Evolutionary conservation across 2,888 invertebrate species (phyloP), one percentile per base, ranked within the genome.

Genomic region (Tipula vernalis): DNA sequence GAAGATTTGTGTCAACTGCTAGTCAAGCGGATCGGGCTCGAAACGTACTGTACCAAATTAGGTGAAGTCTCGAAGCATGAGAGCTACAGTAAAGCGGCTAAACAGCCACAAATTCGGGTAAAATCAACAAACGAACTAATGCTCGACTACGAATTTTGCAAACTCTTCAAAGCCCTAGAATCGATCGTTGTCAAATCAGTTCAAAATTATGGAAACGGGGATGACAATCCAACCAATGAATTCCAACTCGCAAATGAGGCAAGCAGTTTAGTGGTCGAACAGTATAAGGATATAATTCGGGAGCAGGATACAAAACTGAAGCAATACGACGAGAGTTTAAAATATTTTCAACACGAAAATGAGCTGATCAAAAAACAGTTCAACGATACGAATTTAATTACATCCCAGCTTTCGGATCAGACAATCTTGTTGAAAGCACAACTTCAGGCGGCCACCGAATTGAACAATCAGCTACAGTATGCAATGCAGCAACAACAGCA

Each of bases 71-170:
- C 96, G 0, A 95, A 96, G 86, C 97, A 97, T 90, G 99, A 99
- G 92, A 94, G 95, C 83, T 99, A 99, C 92, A 96, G 96, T 87
- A 94, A 95, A 89, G 98, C 99, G 15, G 95, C 97, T 28, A 99
- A 99, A 90, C 97, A 97, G 89, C 98, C 99, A 0, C 98, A 99
- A 91, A 94, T 97, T 42, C 93, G 95, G 84, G 96, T 95, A 12
- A 95, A 95, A 90, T 93, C 94, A 87, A 92, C 96, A 3, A 92
- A 92, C 0, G 98, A 99, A 88, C 93, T 99, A 18, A 92, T 98
- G 87, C 93, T 99, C 83, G 99, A 99, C 91, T 97, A 97, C 90
- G 98, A 98, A 92, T 99, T 99, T 92, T 98, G 98, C 89, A 95
- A 95, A 90, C 92, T 99, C 39, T 97, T 98, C 91, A 99, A 98